Base-by-base conservation (phyloP, 2,113 vertebrate genomes). In the Tichodroma muraria region DNA sequence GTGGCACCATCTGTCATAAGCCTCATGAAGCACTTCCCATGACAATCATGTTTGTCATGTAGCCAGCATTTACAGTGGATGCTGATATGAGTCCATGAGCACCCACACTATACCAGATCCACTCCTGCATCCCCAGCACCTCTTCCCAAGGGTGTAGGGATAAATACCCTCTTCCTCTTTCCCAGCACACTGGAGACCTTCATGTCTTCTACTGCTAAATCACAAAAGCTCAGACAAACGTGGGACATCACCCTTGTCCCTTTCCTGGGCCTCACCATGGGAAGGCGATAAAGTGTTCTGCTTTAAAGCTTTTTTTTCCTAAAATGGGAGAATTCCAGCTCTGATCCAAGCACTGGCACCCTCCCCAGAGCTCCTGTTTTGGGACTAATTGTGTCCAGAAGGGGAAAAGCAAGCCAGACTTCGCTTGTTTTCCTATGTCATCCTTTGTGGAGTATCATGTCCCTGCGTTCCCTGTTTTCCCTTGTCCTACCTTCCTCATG, bases 291-390 rank as follows among this genome's bases (percentile, higher is more conserved):
- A 90, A 86, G 30, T 59, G 19, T 82, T 90, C 68, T 66, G 68
- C 54, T 92, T 94, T 92, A 78, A 90, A 56, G 11, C 38, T 68
- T 84, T 94, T 92, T 95, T 90, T 96, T 96, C 94, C 96, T 95
- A 95, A 96, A 95, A 96, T 93, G 88, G 92, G 90, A 92, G 92
- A 66, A 44, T 84, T 96, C 47, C 52, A 95, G 69, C 72, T 93
- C 85, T 52, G 13, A 92, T 85, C 52, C 83, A 85, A 85, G 68
- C 47, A 83, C 76, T 86, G 92, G 83, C 94, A 94, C 69, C 60
- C 38, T 93, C 90, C 72, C 60, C 64, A 88, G 90, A 80, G 72
- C 85, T 95, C 17, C 90, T 92, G 90, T 92, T 95, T 88, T 47
- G n/a, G 44, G 69, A 84, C 60, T 90, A 86, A 85, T 42, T 64